Conservation (phyloP, 92 coral and sea anemone genomes). For the Epizoanthus rinbou region DNA sequence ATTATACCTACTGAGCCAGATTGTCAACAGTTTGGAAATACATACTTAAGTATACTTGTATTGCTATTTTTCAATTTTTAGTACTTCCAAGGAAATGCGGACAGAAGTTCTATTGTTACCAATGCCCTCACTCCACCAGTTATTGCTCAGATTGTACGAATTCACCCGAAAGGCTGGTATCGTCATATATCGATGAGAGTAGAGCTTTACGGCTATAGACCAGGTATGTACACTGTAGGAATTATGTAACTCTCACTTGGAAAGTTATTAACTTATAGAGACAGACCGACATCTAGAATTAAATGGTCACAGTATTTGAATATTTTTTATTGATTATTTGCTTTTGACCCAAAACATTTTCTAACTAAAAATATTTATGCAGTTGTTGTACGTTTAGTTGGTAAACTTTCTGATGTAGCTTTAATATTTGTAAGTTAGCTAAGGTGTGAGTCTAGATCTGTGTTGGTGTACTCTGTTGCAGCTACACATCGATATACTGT, state of each 20-base stretch:
- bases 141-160: constrained; percentile 65
- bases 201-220: constrained; percentile 75
- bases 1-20: too few species aligned
- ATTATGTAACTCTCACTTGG: too few species aligned
- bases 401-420: too few species aligned
- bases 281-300: too few species aligned
- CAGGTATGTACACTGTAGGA: constrained; percentile 56
- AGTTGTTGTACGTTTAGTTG: too few species aligned
- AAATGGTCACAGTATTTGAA: too few species aligned
- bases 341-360: too few species aligned
- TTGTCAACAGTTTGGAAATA: background rate
- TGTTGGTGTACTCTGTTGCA: background rate
- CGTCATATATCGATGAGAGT: constrained; percentile 78
- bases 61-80: constrained; percentile 4
- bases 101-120: constrained; percentile 74
- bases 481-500: background rate
- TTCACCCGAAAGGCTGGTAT: constrained; percentile 86
- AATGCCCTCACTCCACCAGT: constrained; percentile 61
- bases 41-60: background rate
- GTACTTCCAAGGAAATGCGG: constrained; percentile 82
- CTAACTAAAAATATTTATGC: too few species aligned
- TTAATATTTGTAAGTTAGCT: too few species aligned
- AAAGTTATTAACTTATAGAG: too few species aligned
- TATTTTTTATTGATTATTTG: too few species aligned
- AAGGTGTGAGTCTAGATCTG: too few species aligned